phyloP scores from a whole-genome alignment of 2,113 vertebrate species.

The Trematocara nigrifrons region DNA sequence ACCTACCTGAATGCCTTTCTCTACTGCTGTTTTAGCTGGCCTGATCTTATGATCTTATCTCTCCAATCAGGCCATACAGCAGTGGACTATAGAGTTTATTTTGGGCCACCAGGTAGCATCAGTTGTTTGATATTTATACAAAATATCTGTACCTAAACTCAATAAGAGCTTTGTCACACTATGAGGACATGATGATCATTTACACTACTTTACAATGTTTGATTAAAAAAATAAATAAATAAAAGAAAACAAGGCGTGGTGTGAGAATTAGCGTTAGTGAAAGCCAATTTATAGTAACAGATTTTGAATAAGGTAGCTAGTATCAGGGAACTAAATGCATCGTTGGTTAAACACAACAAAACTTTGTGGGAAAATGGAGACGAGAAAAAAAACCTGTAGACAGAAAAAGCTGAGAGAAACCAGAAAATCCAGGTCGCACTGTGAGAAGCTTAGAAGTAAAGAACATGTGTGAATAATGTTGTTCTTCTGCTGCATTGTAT shows the following conservation, averaged over 20 bases:
- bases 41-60: not conserved
- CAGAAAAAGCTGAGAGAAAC: not conserved
- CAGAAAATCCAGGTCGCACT: not conserved
- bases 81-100: not conserved
- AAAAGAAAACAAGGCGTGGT: not conserved
- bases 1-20: not conserved
- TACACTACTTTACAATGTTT: not conserved
- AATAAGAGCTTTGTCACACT: not conserved
- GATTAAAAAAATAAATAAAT: not conserved
- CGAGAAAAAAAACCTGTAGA: not conserved
- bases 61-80: not conserved
- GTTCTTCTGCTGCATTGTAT: not conserved
- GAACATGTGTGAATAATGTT: not conserved
- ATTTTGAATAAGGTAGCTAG: not conserved
- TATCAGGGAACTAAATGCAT: not conserved
- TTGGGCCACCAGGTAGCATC: not conserved
- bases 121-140: not conserved
- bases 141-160: not conserved
- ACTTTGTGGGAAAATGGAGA: not conserved
- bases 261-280: not conserved
- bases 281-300: not conserved
- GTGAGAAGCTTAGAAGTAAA: not conserved
- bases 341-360: not conserved
- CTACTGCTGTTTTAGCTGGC: not conserved
- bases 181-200: not conserved